These are phyloP conservation scores for Notodonta ziczac DNA, from an alignment of 2,888 invertebrate species.

Conservation along the genomic window DNA sequence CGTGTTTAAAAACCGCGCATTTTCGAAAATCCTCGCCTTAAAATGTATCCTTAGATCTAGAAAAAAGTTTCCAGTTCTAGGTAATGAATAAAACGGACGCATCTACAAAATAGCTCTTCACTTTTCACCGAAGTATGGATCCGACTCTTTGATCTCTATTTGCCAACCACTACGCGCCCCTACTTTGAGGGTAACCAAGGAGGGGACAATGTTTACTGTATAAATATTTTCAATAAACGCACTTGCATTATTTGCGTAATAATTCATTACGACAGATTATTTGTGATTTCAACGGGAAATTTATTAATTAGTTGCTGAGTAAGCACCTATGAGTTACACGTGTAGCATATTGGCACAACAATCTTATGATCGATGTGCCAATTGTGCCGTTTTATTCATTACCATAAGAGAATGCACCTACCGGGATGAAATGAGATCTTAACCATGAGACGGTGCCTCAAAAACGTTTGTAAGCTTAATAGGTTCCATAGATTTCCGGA, in stretches of 20 bases:
- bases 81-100: not conserved
- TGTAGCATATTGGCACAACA: not conserved
- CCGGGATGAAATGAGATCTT: too few relatives aligned
- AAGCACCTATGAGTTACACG: not conserved
- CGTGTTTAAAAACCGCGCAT: too few relatives aligned
- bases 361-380: too few relatives aligned
- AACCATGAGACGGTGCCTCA: too few relatives aligned
- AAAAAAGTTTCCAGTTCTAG: not conserved
- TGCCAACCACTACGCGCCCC: conserved; percentile 62
- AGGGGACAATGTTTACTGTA: conserved; percentile 62
- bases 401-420: too few relatives aligned
- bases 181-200: conserved; percentile 46
- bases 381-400: too few relatives aligned
- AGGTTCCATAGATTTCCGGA: too few relatives aligned
- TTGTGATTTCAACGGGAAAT: conserved; percentile 26
- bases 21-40: too few relatives aligned
- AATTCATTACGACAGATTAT: conserved; percentile 60
- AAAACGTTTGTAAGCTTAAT: too few relatives aligned
- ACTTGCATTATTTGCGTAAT: conserved; percentile 67
- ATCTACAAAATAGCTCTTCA: conserved; percentile 40
- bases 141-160: conserved; percentile 73
- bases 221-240: conserved; percentile 76
- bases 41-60: not conserved
- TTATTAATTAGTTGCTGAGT: conserved; percentile 22
- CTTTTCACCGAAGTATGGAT: conserved; percentile 32